A percentile compares a stretch with the other conserved stretches of the same genome.
Conservation (phyloP, 37 sponge, comb jelly and placozoan genomes). For the Crambe crambe region DNA sequence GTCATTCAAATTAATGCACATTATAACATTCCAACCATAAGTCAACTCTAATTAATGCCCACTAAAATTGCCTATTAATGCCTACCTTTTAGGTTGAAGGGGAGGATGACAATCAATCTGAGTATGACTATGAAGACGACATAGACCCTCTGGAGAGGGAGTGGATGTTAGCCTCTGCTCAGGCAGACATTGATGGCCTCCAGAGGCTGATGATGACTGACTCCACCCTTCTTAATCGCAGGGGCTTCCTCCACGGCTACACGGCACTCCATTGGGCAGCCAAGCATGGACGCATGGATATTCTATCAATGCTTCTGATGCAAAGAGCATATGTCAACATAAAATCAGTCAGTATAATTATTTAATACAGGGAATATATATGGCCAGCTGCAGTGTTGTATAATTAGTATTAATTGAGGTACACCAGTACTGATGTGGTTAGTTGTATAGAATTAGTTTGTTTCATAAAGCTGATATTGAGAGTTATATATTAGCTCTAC, state of each 20-base stretch:
- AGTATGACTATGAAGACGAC: conserved; percentile 17
- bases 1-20: too few relatives aligned
- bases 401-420: not conserved
- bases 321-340: conserved; percentile 60
- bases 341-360: conserved; percentile 62
- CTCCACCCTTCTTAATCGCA: conserved; percentile 45
- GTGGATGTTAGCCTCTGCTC: conserved; percentile 57
- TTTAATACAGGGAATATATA: not conserved
- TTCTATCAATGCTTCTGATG: conserved; percentile 56
- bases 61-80: not conserved
- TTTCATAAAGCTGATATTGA: too few relatives aligned
- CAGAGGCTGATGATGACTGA: conserved; percentile 60
- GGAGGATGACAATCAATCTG: conserved; percentile 7
- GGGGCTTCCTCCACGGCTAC: conserved; percentile 60
- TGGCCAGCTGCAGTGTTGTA: not conserved
- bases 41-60: too few relatives aligned
- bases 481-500: too few relatives aligned
- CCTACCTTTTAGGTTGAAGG: not conserved
- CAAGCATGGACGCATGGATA: conserved; percentile 67
- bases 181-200: conserved; percentile 27
- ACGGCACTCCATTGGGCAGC: conserved; percentile 91
- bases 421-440: too few relatives aligned
- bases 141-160: conserved; percentile 81
- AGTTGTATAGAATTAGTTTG: too few relatives aligned
- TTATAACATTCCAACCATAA: not conserved